A percentile compares a stretch with the other conserved stretches of the same genome.
phyloP scores from a whole-genome alignment of 2,888 invertebrate genomes.

The Tipula lateralis region DNA sequence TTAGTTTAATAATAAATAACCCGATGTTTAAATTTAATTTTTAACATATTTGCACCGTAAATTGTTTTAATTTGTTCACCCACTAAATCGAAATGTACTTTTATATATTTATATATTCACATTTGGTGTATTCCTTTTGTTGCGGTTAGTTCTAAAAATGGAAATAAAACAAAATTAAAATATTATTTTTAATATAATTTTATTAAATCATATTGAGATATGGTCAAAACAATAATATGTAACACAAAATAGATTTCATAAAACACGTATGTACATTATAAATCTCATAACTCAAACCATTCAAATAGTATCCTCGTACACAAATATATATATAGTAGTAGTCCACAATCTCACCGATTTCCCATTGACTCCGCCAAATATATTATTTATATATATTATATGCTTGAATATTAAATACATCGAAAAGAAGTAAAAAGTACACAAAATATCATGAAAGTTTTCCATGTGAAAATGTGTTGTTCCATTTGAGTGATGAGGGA shows the following conservation, averaged over 20 bases:
- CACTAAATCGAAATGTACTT: background rate
- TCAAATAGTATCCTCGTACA: background rate
- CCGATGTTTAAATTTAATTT: background rate
- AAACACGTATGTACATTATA: background rate
- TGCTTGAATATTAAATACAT: constrained; percentile 19
- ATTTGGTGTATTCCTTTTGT: constrained; percentile 24
- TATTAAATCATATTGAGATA: background rate
- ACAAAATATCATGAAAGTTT: background rate
- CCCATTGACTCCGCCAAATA: background rate
- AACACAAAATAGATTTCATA: background rate
- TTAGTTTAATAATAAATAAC: background rate
- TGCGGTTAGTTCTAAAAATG: background rate
- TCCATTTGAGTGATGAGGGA: constrained; percentile 24
- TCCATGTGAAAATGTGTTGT: constrained; percentile 7
- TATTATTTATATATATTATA: background rate
- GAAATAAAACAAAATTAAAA: background rate
- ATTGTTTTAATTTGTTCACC: background rate
- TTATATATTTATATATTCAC: background rate
- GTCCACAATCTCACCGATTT: constrained; percentile 11
- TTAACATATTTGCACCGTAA: background rate
- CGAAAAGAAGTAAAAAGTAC: background rate
- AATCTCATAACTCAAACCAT: background rate
- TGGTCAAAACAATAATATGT: background rate
- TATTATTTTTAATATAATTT: background rate
- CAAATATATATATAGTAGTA: background rate